phyloP scores from a whole-genome alignment of 2,888 invertebrate species.

The Eupithecia tripunctaria region DNA sequence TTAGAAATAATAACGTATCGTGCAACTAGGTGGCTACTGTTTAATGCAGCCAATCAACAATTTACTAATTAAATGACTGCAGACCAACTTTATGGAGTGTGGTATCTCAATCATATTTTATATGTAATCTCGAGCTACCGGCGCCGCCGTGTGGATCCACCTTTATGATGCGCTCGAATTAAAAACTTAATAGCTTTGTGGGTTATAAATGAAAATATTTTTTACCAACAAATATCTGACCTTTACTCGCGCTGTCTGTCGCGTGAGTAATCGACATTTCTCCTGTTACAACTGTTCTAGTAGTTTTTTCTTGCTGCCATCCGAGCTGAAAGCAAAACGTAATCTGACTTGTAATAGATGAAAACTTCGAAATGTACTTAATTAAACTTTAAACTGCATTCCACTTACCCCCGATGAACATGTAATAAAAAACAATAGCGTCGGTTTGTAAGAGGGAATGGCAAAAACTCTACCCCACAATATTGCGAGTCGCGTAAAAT shows the following conservation, averaged over 20 bases:
- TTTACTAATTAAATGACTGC: conserved; percentile 41
- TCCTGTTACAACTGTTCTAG: background rate
- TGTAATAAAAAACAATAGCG: conserved; percentile 54
- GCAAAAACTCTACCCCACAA: conserved; percentile 73
- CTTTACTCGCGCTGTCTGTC: conserved; percentile 19
- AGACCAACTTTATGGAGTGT: conserved; percentile 34
- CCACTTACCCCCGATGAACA: conserved; percentile 36
- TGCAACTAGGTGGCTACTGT: conserved; percentile 37
- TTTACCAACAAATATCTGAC: conserved; percentile 42
- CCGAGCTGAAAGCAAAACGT: conserved; percentile 3
- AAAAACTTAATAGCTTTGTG: conserved; percentile 60
- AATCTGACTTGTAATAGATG: conserved; percentile 21
- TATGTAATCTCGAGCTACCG: conserved; percentile 31
- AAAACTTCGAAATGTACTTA: conserved; percentile 32
- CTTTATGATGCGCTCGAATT: conserved; percentile 53
- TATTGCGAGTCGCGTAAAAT: conserved; percentile 71
- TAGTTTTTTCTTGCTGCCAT: background rate
- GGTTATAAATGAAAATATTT: conserved; percentile 47
- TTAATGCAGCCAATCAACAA: conserved; percentile 39
- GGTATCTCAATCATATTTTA: conserved; percentile 40
- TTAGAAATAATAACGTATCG: conserved; percentile 24
- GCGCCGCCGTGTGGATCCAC: conserved; percentile 12
- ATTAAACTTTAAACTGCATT: conserved; percentile 45
- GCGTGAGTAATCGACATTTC: conserved; percentile 12
- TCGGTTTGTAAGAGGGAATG: conserved; percentile 47